Evolutionary conservation across 2,113 vertebrate genomes (phyloP), one percentile per base, ranked within the genome.

Genomic region (Toxotes chatareus): DNA sequence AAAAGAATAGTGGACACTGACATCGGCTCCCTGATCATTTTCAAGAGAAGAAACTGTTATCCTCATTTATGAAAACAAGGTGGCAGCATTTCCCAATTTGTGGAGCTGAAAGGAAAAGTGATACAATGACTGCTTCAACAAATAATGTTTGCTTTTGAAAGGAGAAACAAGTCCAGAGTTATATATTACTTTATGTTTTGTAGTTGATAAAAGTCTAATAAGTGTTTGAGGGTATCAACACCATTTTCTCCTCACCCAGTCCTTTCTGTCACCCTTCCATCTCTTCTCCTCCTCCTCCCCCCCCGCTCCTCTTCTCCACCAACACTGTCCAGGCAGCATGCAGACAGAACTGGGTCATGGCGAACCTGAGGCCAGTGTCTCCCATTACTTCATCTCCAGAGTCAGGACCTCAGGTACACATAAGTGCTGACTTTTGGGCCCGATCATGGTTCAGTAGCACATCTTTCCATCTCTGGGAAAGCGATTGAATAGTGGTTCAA

Each of bases 311-410:
- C 79, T 59, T 61, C 71, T 75, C 73, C 46, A 56, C 66, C 70
- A 53, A 12, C 62, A 53, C 40, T 27, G 36, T 77, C 60, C 67
- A 76, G 68, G 82, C 77, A 82, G 27, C 71, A 55, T 38, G 56
- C 64, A 79, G 87, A 93, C 84, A 90, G 84, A 95, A 91, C 38
- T 89, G 87, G 93, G 92, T 90, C 92, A 91, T 13, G 44, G 68
- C 21, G 85, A 94, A 94, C 84, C 86, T 72, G 92, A 94, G 89
- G 87, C 84, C 79, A 80, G 72, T 27, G 31, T 85, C 88, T 93
- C 79, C 66, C 64, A 70, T 93, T 93, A 88, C 86, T 74, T 79
- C 23, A 78, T 71, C 88, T 87, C 76, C 55, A 70, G 70, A 89
- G 82, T 84, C 84, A 44, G 70, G 57, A 86, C 79, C 80, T 74